Evolutionary conservation across 2,797 vertebrate species (phyloP), one percentile per base, ranked within the genome.

Genomic region (Yasuhikotakia modesta): DNA sequence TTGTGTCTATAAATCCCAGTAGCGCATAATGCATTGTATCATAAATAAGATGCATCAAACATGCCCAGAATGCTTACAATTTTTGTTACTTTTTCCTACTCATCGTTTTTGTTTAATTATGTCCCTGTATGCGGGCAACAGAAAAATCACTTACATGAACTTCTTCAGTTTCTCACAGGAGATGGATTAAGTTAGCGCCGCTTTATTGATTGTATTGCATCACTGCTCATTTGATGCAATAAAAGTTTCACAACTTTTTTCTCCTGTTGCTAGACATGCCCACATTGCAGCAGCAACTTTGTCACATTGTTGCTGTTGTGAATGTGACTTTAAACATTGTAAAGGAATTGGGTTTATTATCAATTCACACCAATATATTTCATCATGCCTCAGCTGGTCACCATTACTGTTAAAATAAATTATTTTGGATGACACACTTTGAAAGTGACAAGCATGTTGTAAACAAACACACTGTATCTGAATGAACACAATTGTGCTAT

Each of bases 401-500:
- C 52, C 8, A 12, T 22, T 57, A 22, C 53, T 57, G 12, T 57
- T 57, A 11, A 53, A 53, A 21, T 21, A 8, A 53, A 10, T 53
- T 53, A 2, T 57, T 22, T 57, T 21, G 21, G n/a, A 13, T 3
- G 10, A 13, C 53, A 4, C 6, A n/a, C 17, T 52, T 0, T 57
- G 30, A 60, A 21, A 19, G 5, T 0, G n/a, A 45, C 11, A 63
- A 32, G 16, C 17, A n/a, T 63, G 39, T 35, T 35, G 17, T n/a
- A 63, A 63, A 30, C 7, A 4, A 30, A 52, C 17, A 14, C 21
- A 39, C 30, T 57, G 3, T 32, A 14, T 58, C 43, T 72, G 67
- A 61, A 2, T 63, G 14, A 24, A 65, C 46, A 32, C 4, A 32
- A 7, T 71, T 74, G 46, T 27, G 48, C 24, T 78, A 12, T 68